Evolutionary conservation across 2,797 vertebrate genomes (phyloP), one percentile per base, ranked within the genome.

Genomic region (Mareca strepera): DNA sequence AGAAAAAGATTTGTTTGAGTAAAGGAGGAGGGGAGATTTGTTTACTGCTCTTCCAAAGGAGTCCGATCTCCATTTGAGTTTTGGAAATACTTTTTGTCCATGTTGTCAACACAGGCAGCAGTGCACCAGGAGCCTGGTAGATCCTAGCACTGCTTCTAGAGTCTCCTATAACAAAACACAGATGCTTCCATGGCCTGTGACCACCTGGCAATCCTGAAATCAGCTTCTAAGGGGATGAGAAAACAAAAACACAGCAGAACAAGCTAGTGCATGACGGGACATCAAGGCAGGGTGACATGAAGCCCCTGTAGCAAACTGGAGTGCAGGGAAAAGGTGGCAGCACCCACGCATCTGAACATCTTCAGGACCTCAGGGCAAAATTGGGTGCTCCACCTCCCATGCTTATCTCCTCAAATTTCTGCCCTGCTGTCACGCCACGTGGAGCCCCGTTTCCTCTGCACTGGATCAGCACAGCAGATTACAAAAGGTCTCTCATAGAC

Each of bases 41-140:
- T 76, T 79, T 90, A 66, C n/a, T 94, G 35, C 55, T 84, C 15
- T 76, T 91, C 26, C 39, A 79, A 14, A 86, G 55, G n/a, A 82
- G 69, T 58, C 25, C 69, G 35, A 70, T 88, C 66, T 73, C 50
- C 46, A 3, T 64, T 52, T 76, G 48, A 82, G 72, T 86, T 96
- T 88, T 86, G 75, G 41, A 95, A 93, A 82, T 90, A 74, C 31
- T 63, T 94, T 33, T 76, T 92, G 31, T 86, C 77, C 29, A 8
- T n/a, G 21, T 88, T 88, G 70, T 83, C 70, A 82, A 87, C 44
- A 74, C 56, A 94, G 83, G 35, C 35, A 93, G 46, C 56, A 74
- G 13, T 5, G 13, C 35, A 16, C 12, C 1, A 1, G 16, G 11
- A 11, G 21, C 63, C 50, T 55, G 31, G 4, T 64, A 60, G 67